Conservation (phyloP, 2,113 vertebrate genomes). For the Pelvicachromis taeniatus region DNA sequence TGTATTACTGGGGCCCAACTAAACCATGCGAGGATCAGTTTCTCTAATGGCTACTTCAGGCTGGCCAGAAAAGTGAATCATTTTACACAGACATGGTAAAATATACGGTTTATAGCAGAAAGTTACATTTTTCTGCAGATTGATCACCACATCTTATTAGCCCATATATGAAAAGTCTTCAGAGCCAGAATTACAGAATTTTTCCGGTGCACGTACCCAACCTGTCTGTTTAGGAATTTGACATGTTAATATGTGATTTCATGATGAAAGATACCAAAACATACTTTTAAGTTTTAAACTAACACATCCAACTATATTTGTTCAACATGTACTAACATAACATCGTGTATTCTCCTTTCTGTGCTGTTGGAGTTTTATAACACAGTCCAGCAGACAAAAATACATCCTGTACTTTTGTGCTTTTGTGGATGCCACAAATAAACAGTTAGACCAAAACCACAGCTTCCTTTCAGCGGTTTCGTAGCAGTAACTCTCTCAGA, state of each 20-base stretch:
- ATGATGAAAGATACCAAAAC: not conserved
- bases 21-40: not conserved
- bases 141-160: not conserved
- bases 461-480: not conserved
- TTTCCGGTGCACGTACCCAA: not conserved
- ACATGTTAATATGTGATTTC: not conserved
- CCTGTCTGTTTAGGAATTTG: not conserved
- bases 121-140: not conserved
- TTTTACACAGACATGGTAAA: not conserved
- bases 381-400: not conserved
- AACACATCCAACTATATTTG: not conserved
- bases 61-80: not conserved
- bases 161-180: not conserved
- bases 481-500: not conserved
- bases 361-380: not conserved
- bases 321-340: not conserved
- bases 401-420: not conserved
- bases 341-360: not conserved
- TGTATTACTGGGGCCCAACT: not conserved
- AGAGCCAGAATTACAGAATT: not conserved
- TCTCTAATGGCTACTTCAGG: not conserved
- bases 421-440: not conserved
- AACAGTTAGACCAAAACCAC: not conserved
- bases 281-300: not conserved
- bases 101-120: not conserved